Conservation (phyloP, 2,888 invertebrate genomes). For the Conus canariensis region DNA sequence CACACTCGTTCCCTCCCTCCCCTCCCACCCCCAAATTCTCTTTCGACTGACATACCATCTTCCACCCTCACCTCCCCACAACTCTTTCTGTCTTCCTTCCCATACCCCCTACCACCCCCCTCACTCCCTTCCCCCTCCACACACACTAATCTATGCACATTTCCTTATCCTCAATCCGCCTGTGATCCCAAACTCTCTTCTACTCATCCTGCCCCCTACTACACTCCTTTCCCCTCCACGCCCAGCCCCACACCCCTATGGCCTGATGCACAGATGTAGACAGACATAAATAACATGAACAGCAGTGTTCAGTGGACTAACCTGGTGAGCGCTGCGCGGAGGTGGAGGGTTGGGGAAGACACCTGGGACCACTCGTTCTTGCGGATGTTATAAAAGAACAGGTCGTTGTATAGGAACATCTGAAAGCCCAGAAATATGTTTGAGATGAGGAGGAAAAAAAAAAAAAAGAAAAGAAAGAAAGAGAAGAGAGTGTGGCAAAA, state of each 20-base stretch:
- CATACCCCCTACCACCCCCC: too few species aligned
- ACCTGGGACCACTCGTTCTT: slow-evolving; percentile 90
- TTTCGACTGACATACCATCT: too few species aligned
- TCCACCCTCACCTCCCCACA: neutral
- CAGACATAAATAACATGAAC: too few species aligned
- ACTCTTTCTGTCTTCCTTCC: neutral
- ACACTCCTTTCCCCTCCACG: too few species aligned
- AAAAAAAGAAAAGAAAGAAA: slow-evolving; percentile 44
- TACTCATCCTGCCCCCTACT: too few species aligned
- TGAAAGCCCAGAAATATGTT: slow-evolving; percentile 78
- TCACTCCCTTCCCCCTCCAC: neutral
- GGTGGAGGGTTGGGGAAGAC: slow-evolving; percentile 90
- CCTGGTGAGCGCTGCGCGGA: slow-evolving; percentile 93
- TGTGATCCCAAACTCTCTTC: too few species aligned
- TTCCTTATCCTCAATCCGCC: too few species aligned
- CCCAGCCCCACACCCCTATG: too few species aligned
- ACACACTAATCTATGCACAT: neutral
- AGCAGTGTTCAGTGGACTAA: slow-evolving; percentile 46
- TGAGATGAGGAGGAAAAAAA: slow-evolving; percentile 28
- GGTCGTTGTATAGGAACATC: slow-evolving; percentile 92
- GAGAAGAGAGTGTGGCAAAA: neutral
- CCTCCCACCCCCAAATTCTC: neutral
- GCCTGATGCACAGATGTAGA: too few species aligned
- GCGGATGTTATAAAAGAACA: slow-evolving; percentile 89
- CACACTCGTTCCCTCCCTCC: neutral